Percentiles rank a stretch among this genome's conserved stretches.
These are phyloP conservation scores for Notocelia uddmanniana DNA, from an alignment of 2,888 invertebrate species.

Conservation along the genomic window DNA sequence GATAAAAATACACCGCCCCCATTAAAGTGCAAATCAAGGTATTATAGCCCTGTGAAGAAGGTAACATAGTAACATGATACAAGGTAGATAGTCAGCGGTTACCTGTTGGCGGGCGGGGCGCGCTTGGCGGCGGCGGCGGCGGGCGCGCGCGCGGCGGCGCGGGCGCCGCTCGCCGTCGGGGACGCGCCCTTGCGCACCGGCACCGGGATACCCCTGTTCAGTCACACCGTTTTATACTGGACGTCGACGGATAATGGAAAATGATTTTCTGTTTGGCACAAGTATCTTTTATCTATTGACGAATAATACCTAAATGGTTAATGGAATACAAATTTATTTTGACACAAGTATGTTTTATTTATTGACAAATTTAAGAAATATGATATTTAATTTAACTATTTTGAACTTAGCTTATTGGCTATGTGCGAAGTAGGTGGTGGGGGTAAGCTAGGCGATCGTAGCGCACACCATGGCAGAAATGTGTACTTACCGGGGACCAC, in stretches of 20 bases:
- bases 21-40: conserved; percentile 12
- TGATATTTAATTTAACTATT: too few species aligned
- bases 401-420: too few species aligned
- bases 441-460: too few species aligned
- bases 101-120: conserved; percentile 78
- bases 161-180: conserved; percentile 66
- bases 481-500: too few species aligned
- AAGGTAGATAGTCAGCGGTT: conserved; percentile 36
- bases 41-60: background rate
- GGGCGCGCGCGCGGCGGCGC: conserved; percentile 8
- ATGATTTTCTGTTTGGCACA: too few species aligned
- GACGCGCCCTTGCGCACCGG: conserved; percentile 79
- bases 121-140: conserved; percentile 61
- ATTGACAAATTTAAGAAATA: too few species aligned
- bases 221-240: background rate
- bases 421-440: too few species aligned
- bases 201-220: conserved; percentile 83
- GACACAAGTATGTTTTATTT: too few species aligned
- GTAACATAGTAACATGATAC: background rate
- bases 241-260: background rate
- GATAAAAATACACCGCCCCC: background rate
- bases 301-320: too few species aligned
- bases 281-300: too few species aligned
- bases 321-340: too few species aligned
- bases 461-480: too few species aligned